Conservation (phyloP, 2,113 vertebrate species). For the Pseudopodoces humilis region DNA sequence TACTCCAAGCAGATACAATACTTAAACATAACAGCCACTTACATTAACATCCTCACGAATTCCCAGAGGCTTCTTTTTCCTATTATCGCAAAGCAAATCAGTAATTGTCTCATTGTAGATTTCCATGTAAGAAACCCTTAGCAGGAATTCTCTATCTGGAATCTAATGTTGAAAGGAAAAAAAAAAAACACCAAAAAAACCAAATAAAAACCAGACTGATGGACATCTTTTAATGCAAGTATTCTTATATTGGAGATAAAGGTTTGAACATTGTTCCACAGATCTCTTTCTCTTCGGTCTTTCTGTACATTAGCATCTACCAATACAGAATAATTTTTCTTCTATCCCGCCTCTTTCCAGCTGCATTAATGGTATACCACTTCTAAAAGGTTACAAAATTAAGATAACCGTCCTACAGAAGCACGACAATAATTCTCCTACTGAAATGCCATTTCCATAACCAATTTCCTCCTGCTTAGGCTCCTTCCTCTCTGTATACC, state of each 20-base stretch:
- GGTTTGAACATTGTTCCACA: background rate
- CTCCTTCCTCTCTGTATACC: background rate
- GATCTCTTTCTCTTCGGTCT: background rate
- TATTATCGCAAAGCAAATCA: constrained; percentile 87
- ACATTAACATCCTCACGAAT: constrained; percentile 90
- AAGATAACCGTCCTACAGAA: background rate
- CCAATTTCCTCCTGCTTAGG: background rate
- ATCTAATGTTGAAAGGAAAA: constrained; percentile 65
- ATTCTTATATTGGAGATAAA: background rate
- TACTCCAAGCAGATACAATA: background rate
- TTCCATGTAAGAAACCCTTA: constrained; percentile 96
- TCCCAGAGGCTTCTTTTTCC: constrained; percentile 91
- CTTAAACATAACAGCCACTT: constrained; percentile 40
- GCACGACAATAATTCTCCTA: background rate
- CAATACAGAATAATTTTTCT: background rate
- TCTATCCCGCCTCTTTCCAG: background rate
- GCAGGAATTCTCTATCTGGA: constrained; percentile 91
- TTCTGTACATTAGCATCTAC: background rate
- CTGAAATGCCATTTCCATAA: background rate
- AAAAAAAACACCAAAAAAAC: background rate
- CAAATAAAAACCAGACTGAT: background rate
- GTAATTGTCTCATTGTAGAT: constrained; percentile 97
- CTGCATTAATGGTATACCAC: background rate
- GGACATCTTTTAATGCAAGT: background rate
- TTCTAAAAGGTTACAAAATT: background rate